phyloP scores from a whole-genome alignment of 1,140 invertebrate genomes.

The Triops cancriformis region DNA sequence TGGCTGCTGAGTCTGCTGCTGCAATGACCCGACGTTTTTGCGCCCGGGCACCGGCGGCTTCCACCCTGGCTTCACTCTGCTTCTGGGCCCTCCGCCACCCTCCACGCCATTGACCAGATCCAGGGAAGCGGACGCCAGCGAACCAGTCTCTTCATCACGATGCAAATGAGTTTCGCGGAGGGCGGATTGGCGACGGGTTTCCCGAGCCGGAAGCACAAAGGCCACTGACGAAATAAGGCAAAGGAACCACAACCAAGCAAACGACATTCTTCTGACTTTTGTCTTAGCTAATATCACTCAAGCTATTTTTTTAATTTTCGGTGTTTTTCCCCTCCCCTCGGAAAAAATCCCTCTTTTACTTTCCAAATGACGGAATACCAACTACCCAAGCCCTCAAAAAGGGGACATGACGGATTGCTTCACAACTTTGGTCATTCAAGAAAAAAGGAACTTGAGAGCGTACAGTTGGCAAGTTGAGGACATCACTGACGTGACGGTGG shows the following conservation, averaged over 20 bases:
- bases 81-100: neutral
- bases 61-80: neutral
- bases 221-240: constrained; percentile 8
- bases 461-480: neutral
- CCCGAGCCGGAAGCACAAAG: constrained; percentile 8
- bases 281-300: neutral
- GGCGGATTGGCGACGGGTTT: constrained; percentile 8
- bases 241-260: constrained; percentile 13
- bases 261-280: neutral
- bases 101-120: neutral
- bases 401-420: neutral
- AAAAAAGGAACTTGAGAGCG: neutral
- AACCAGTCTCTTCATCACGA: neutral
- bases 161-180: neutral
- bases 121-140: neutral
- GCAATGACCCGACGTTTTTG: neutral
- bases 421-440: neutral
- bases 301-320: neutral
- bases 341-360: too few species aligned
- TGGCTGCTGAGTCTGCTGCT: neutral
- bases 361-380: too few species aligned
- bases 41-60: neutral
- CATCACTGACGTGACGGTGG: neutral
- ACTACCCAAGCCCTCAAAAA: too few species aligned
- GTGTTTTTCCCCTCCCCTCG: neutral